These are phyloP conservation scores for Athalia circularis DNA, from an alignment of 2,888 invertebrate genomes.

Conservation along the genomic window DNA sequence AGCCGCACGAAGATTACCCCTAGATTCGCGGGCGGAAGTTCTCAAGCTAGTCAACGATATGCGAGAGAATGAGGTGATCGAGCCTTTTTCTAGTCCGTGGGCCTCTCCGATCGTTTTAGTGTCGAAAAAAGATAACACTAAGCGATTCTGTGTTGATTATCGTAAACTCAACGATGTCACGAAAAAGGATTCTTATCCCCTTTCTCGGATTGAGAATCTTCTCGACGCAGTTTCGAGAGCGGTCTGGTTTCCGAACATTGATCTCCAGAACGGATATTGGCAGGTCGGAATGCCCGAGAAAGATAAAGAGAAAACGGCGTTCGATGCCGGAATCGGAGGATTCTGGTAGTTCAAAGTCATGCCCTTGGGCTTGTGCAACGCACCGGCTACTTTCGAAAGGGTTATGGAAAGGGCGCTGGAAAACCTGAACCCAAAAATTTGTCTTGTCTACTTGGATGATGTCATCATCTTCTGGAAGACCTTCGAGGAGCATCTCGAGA, in stretches of 20 bases:
- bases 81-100: conserved; percentile 32
- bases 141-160: conserved; percentile 46
- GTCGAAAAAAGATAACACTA: conserved; percentile 40
- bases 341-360: conserved; percentile 55
- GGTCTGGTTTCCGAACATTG: conserved; percentile 43
- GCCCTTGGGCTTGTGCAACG: conserved; percentile 58
- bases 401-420: conserved; percentile 54
- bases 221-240: conserved; percentile 63
- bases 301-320: conserved; percentile 52
- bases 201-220: conserved; percentile 43
- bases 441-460: conserved; percentile 50
- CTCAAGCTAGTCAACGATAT: conserved; percentile 16
- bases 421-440: conserved; percentile 51
- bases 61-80: not conserved
- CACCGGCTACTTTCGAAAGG: conserved; percentile 54
- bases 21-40: not conserved
- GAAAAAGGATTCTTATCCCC: conserved; percentile 33
- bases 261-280: conserved; percentile 51
- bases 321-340: conserved; percentile 53
- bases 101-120: conserved; percentile 39
- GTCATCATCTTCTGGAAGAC: conserved; percentile 51
- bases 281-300: conserved; percentile 50
- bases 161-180: conserved; percentile 39
- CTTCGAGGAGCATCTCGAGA: conserved; percentile 50
- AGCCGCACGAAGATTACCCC: not conserved